Base-by-base conservation (phyloP, 2,797 vertebrate genomes). In the Hydrocynus forskahlii region DNA sequence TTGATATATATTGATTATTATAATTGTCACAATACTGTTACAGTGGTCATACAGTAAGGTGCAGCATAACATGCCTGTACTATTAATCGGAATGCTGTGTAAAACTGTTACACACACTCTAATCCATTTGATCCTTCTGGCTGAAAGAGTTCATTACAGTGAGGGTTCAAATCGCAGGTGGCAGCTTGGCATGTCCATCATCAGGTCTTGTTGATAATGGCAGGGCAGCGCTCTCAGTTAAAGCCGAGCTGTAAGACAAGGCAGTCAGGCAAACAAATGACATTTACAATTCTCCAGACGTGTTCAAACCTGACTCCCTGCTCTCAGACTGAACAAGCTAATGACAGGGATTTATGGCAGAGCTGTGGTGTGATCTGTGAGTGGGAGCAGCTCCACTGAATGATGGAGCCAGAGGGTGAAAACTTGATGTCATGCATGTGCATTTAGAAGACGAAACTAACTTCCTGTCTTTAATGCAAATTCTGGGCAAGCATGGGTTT, bases 261-360 rank as follows among this genome's bases (percentile, higher is more conserved):
- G 55, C 72, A 72, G 25, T 57, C 14, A 54, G 23, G 73, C 68
- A n/a, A 45, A 71, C 19, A 21, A 54, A 74, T 17, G n/a, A 67
- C 60, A 48, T 59, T 57, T 73, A 21, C 16, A 23, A 17, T 12
- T 79, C 52, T 35, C 14, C 25, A 59, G 23, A 57, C 77, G 70
- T 67, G 73, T 57, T 81, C 38, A 45, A 81, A 71, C 83, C 59
- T 66, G 81, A 78, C 83, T 62, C 68, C 38, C 35, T 66, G 38
- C 16, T 69, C 68, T 59, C 2, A 19, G 8, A 57, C 57, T 38
- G 67, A 25, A 21, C 25, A 25, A 45, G 25, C 23, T 71, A 76
- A 79, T 57, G 48, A 74, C 35, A 38, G 54, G 63, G 35, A 59
- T 67, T 77, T 52, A 35, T 5, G 14, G n/a, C 4, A 21, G 70